Conservation (phyloP, 23 tunicate genomes). For the Halocynthia roretzi region DNA sequence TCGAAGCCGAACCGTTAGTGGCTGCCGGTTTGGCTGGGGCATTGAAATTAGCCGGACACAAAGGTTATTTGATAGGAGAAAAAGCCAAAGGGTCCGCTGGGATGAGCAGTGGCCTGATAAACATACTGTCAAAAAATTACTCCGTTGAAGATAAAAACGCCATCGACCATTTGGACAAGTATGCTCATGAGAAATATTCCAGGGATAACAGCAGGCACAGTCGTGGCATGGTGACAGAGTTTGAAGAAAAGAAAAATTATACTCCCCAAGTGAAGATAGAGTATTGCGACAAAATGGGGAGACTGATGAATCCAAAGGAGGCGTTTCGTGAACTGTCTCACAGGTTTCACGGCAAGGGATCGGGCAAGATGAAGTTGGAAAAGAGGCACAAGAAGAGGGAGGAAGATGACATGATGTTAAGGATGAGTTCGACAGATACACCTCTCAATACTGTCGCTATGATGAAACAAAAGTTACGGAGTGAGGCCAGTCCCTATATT, state of each 20-base stretch:
- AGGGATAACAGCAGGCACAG: constrained; percentile 64
- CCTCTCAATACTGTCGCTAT: constrained; percentile 98
- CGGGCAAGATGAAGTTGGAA: constrained; percentile 85
- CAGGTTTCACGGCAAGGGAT: constrained; percentile 96
- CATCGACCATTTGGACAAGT: constrained; percentile 91
- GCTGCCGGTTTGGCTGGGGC: constrained; percentile 80
- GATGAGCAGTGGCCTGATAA: constrained; percentile 41
- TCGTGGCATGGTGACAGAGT: constrained; percentile 62
- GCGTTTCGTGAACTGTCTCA: constrained; percentile 97
- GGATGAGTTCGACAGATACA: constrained; percentile 95
- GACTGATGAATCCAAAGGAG: constrained; percentile 59
- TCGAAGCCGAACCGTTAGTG: constrained; percentile 96
- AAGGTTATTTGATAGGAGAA: constrained; percentile 76
- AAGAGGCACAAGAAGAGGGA: constrained; percentile 70
- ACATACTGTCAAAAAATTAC: constrained; percentile 56
- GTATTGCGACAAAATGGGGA: constrained; percentile 78
- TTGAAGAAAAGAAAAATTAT: constrained; percentile 86
- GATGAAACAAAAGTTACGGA: constrained; percentile 71
- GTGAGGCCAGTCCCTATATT: constrained; percentile 80
- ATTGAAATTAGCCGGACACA: constrained; percentile 55
- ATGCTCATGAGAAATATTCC: constrained; percentile 92
- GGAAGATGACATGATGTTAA: constrained; percentile 75
- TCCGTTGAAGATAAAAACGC: constrained; percentile 97
- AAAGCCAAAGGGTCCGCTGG: constrained; percentile 42
- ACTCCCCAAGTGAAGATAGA: constrained; percentile 66